These are phyloP conservation scores for Excalfactoria chinensis DNA, from an alignment of 2,113 vertebrate genomes.

Conservation along the genomic window DNA sequence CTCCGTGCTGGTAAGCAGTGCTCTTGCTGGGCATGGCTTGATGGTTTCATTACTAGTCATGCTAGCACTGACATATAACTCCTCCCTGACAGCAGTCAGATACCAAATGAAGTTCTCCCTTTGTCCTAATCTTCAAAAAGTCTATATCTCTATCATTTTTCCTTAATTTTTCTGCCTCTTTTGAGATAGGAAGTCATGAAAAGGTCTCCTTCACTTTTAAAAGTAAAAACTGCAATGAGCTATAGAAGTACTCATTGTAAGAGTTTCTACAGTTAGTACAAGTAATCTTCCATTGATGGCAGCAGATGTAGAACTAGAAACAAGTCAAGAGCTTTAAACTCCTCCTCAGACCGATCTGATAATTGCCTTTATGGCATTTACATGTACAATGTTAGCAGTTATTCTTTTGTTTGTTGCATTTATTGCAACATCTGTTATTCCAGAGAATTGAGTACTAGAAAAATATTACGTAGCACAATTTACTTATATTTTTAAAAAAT, in stretches of 20 bases:
- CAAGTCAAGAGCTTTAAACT: background rate
- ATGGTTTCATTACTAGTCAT: conserved; percentile 17
- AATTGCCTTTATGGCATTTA: background rate
- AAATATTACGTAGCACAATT: background rate
- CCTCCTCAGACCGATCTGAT: background rate
- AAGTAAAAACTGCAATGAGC: background rate
- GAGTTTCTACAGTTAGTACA: background rate
- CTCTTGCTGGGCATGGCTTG: conserved; percentile 29
- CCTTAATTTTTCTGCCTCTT: fast-evolving
- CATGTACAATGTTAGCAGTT: background rate
- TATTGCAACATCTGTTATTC: background rate
- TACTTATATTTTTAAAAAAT: background rate
- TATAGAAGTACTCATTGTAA: background rate
- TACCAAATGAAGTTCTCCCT: background rate
- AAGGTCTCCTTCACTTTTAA: background rate
- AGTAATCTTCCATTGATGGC: background rate
- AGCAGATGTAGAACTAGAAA: background rate
- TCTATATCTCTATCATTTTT: background rate
- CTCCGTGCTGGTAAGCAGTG: conserved; percentile 79
- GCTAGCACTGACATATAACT: background rate
- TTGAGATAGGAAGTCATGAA: background rate
- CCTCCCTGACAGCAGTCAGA: background rate
- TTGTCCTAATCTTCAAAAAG: background rate
- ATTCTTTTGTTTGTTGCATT: background rate
- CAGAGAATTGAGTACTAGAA: background rate